A percentile compares a stretch with the other conserved stretches of the same genome.
Evolutionary conservation across 2,888 invertebrate genomes (phyloP).

Genomic region (Ochlodes sylvanus): DNA sequence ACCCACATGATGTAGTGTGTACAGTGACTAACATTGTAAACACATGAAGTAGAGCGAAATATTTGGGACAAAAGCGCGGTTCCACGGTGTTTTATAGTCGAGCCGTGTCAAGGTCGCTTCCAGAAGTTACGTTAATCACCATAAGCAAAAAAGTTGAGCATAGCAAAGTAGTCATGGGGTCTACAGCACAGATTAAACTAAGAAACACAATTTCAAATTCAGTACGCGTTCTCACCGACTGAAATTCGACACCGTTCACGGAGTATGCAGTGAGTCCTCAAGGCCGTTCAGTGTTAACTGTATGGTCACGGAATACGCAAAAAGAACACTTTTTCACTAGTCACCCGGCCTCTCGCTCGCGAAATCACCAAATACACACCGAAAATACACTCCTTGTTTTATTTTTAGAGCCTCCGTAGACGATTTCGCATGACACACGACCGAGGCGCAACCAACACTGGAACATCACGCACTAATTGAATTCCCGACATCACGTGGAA

Average conservation of each 20-base stretch:
- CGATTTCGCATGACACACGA: slow-evolving; percentile 67
- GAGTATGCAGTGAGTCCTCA: slow-evolving; percentile 38
- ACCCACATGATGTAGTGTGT: neutral
- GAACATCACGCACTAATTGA: slow-evolving; percentile 52
- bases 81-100: slow-evolving; percentile 1
- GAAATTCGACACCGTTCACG: slow-evolving; percentile 48
- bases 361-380: slow-evolving; percentile 77
- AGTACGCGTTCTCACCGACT: slow-evolving; percentile 38
- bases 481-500: slow-evolving; percentile 62
- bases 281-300: slow-evolving; percentile 39
- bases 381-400: slow-evolving; percentile 73
- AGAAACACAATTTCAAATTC: slow-evolving; percentile 30
- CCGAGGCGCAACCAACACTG: slow-evolving; percentile 49
- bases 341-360: slow-evolving; percentile 68
- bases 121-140: slow-evolving; percentile 10
- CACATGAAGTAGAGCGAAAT: slow-evolving; percentile 17
- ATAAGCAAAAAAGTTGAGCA: neutral
- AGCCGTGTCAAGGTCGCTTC: slow-evolving; percentile 35
- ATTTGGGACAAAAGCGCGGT: slow-evolving; percentile 22
- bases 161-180: neutral
- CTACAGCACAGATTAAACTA: slow-evolving; percentile 2
- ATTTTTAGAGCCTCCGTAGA: slow-evolving; percentile 73
- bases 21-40: slow-evolving; percentile 13
- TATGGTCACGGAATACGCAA: slow-evolving; percentile 53
- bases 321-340: slow-evolving; percentile 74